phyloP scores from a whole-genome alignment of 2,797 vertebrate species.

The Limnodromus scolopaceus region DNA sequence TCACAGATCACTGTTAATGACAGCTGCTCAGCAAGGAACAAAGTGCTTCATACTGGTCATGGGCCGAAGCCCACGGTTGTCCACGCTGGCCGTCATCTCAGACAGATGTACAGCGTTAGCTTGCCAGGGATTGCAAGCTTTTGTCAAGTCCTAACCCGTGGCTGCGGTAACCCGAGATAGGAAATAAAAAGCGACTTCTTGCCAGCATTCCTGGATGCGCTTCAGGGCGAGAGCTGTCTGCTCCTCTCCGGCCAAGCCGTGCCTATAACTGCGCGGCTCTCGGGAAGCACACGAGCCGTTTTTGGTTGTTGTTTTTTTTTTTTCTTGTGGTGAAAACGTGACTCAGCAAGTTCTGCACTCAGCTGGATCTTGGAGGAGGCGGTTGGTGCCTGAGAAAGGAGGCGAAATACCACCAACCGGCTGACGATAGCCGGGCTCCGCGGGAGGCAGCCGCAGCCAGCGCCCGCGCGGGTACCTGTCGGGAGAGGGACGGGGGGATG shows the following conservation, averaged over 20 bases:
- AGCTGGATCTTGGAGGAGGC: neutral
- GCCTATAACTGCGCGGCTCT: neutral
- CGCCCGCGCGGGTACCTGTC: fast-evolving
- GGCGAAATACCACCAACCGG: neutral
- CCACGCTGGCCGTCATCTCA: slow-evolving; percentile 30
- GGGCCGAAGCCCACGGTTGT: neutral
- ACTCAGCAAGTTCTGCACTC: slow-evolving; percentile 54
- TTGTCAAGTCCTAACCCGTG: neutral
- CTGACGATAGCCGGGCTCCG: neutral
- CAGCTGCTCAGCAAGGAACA: slow-evolving; percentile 62
- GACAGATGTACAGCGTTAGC: neutral
- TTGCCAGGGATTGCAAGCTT: slow-evolving; percentile 46
- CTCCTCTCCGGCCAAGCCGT: slow-evolving; percentile 26
- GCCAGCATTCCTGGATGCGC: slow-evolving; percentile 46
- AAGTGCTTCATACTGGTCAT: slow-evolving; percentile 45
- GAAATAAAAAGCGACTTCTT: slow-evolving; percentile 8
- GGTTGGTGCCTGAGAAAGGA: neutral
- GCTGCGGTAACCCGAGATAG: slow-evolving; percentile 24
- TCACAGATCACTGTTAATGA: slow-evolving; percentile 58
- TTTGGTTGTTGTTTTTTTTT: too few relatives aligned
- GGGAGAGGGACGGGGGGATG: fast-evolving
- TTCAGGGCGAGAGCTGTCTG: slow-evolving; percentile 49
- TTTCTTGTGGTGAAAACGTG: slow-evolving; percentile 33
- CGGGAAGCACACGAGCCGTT: neutral
- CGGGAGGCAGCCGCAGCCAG: neutral